Percentiles rank a stretch among this genome's conserved stretches.
phyloP scores from a whole-genome alignment of 2,797 vertebrate genomes.

The Dermochelys coriacea region DNA sequence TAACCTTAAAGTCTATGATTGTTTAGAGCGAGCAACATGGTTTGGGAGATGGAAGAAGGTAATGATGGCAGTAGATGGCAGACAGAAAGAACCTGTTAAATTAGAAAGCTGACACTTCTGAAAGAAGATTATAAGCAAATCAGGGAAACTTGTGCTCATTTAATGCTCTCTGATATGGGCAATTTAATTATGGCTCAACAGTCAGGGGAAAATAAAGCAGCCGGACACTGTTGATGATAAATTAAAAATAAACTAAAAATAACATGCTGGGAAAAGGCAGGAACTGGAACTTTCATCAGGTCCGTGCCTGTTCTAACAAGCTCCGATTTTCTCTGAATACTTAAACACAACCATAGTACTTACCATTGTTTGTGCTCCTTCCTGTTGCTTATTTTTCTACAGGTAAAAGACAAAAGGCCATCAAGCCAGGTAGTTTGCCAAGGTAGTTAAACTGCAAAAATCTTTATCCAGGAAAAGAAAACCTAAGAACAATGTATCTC shows the following conservation, averaged over 20 bases:
- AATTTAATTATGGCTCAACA: not conserved
- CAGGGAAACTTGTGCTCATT: not conserved
- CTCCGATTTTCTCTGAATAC: not conserved
- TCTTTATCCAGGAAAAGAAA: slow-evolving; percentile 40
- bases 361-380: slow-evolving; percentile 10
- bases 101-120: not conserved
- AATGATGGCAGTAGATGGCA: not conserved
- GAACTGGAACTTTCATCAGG: not conserved
- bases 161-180: not conserved
- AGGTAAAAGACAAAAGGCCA: slow-evolving; percentile 59
- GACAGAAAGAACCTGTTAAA: not conserved
- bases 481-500: slow-evolving; percentile 52
- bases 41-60: not conserved
- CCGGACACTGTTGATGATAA: not conserved
- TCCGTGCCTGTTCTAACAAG: not conserved
- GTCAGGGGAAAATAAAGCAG: slow-evolving; percentile 1
- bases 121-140: not conserved
- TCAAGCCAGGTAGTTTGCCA: slow-evolving; percentile 23
- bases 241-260: not conserved
- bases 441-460: slow-evolving; percentile 47
- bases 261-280: not conserved
- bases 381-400: slow-evolving; percentile 21
- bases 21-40: not conserved
- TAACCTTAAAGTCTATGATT: not conserved
- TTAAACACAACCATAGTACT: not conserved